These are phyloP conservation scores for Abrostola tripartita DNA, from an alignment of 2,888 invertebrate genomes.

Conservation along the genomic window DNA sequence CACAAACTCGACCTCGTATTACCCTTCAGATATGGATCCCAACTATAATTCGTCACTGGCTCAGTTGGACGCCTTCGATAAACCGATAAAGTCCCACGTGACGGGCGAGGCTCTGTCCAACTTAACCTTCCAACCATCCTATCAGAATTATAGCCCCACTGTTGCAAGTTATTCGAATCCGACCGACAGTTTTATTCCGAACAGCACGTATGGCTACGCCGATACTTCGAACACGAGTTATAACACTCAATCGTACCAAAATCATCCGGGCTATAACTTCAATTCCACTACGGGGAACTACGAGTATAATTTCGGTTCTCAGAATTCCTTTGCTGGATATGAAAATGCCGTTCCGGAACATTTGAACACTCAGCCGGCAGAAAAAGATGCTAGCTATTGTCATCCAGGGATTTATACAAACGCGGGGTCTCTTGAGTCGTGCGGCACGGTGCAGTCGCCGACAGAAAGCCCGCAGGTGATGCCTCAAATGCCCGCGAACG, in stretches of 20 bases:
- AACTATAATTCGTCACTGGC: conserved; percentile 64
- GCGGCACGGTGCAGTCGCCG: conserved; percentile 83
- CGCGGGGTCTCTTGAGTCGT: conserved; percentile 82
- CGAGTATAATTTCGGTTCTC: conserved; percentile 90
- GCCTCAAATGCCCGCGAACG: conserved; percentile 48
- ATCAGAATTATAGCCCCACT: conserved; percentile 55
- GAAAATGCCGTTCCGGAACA: conserved; percentile 61
- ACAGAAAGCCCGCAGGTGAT: conserved; percentile 72
- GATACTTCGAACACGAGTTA: conserved; percentile 66
- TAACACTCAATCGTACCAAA: conserved; percentile 74
- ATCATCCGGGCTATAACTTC: conserved; percentile 90
- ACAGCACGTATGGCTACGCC: conserved; percentile 58
- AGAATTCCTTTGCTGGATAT: conserved; percentile 74
- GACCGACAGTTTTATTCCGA: conserved; percentile 62
- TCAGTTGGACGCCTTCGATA: conserved; percentile 75
- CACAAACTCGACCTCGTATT: conserved; percentile 59
- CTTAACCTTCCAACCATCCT: conserved; percentile 56
- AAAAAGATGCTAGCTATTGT: conserved; percentile 70
- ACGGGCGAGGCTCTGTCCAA: conserved; percentile 77
- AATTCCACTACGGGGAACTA: conserved; percentile 87
- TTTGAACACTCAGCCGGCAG: conserved; percentile 62
- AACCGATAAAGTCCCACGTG: conserved; percentile 83
- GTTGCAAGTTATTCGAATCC: conserved; percentile 37
- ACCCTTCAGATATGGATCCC: conserved; percentile 48
- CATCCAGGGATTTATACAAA: conserved; percentile 81